Conservation (phyloP, 35 echinoderm and acorn worm genomes). For the Apostichopus japonicus region DNA sequence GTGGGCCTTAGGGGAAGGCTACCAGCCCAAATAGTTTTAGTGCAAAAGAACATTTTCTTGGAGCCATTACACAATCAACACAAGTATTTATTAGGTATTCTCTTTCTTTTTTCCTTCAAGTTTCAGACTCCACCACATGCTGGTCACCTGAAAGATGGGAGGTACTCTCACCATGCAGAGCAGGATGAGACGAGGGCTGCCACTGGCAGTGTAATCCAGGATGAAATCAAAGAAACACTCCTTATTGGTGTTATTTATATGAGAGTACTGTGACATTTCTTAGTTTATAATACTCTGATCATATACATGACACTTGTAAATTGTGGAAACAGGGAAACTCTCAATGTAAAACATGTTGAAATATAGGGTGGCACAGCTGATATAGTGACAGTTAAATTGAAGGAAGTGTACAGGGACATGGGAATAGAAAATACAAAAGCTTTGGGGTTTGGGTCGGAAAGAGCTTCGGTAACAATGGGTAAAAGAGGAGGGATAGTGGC, state of each 20-base stretch:
- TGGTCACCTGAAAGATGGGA: slow-evolving; percentile 11
- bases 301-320: slow-evolving; percentile 45
- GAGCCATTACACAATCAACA: too few relatives aligned
- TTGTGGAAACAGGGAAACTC: slow-evolving; percentile 16
- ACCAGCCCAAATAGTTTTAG: too few relatives aligned
- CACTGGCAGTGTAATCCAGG: slow-evolving; percentile 7
- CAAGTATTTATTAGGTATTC: not conserved
- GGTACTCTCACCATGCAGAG: slow-evolving; percentile 1
- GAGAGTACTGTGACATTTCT: slow-evolving; percentile 3
- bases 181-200: slow-evolving; percentile 19
- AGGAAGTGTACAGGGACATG: slow-evolving; percentile 37
- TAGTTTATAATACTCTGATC: not conserved
- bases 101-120: not conserved
- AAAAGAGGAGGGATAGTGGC: not conserved
- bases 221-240: slow-evolving; percentile 26
- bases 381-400: slow-evolving; percentile 24
- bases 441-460: slow-evolving; percentile 19
- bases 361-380: slow-evolving; percentile 30
- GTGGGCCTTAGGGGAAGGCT: too few relatives aligned
- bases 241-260: slow-evolving; percentile 33
- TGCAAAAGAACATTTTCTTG: too few relatives aligned
- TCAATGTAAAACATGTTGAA: slow-evolving; percentile 1
- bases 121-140: slow-evolving; percentile 36
- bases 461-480: slow-evolving; percentile 46
- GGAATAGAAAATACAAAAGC: slow-evolving; percentile 25